phyloP scores from a whole-genome alignment of 2,797 vertebrate genomes.

The Phoeniculus purpureus region DNA sequence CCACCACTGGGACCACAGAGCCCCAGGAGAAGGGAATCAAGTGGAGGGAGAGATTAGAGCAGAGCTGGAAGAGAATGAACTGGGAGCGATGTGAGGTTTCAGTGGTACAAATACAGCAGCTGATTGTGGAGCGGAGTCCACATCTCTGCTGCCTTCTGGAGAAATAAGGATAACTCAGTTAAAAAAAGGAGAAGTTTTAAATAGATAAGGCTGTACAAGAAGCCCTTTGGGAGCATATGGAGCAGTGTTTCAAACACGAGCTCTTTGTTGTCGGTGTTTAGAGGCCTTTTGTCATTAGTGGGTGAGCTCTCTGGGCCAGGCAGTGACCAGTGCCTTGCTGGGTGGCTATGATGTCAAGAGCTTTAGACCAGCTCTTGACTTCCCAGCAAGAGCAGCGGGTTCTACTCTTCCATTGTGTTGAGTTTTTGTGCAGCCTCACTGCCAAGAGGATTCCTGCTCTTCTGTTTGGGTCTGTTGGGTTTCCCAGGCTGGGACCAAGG shows the following conservation, averaged over 20 bases:
- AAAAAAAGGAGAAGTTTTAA: neutral
- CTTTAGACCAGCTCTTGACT: neutral
- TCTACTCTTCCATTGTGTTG: too few species aligned
- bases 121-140: neutral
- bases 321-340: neutral
- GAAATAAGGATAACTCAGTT: neutral
- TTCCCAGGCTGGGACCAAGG: too few species aligned
- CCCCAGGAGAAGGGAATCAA: neutral
- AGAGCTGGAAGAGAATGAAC: neutral
- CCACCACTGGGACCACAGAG: rapidly evolving
- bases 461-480: neutral
- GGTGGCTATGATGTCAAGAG: neutral
- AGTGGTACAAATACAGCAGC: neutral
- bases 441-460: neutral
- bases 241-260: neutral
- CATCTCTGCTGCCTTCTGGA: neutral
- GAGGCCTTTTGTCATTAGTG: neutral
- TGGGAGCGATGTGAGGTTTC: neutral
- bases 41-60: neutral
- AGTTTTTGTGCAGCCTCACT: neutral
- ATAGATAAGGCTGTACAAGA: neutral
- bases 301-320: neutral
- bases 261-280: too few species aligned
- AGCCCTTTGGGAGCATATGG: rapidly evolving
- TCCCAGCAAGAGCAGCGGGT: too few species aligned